These are phyloP conservation scores for Mycalesis mineus DNA, from an alignment of 2,888 invertebrate genomes.

Conservation along the genomic window DNA sequence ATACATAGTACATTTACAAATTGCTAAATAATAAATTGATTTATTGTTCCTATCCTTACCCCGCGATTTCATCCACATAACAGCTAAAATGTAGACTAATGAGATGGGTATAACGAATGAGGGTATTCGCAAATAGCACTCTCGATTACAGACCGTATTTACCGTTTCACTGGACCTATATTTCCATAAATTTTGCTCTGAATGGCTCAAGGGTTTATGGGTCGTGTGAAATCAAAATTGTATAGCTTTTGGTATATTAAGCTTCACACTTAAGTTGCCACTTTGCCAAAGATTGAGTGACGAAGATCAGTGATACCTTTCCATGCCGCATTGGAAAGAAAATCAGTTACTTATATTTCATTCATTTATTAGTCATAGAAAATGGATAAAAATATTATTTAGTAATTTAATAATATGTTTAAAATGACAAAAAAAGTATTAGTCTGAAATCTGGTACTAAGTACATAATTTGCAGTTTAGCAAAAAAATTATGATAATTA, in stretches of 20 bases:
- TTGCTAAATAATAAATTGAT: not conserved
- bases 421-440: no score
- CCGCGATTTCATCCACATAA: not conserved
- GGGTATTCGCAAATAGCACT: not conserved
- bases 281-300: no score
- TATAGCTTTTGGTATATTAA: not conserved
- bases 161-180: not conserved
- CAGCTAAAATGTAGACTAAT: not conserved
- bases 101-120: not conserved
- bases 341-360: no score
- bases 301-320: no score
- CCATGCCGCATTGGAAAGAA: no score
- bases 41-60: not conserved
- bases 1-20: not conserved
- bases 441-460: no score
- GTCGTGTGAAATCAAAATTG: not conserved
- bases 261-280: no score
- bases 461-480: no score
- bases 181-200: not conserved
- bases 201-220: not conserved
- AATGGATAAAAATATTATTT: no score
- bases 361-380: no score
- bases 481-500: no score
- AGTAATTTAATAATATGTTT: no score
- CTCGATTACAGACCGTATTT: not conserved